A percentile compares a stretch with the other conserved stretches of the same genome.
phyloP scores from a whole-genome alignment of 92 coral and sea anemone species.

The Epizoanthus rinbou region DNA sequence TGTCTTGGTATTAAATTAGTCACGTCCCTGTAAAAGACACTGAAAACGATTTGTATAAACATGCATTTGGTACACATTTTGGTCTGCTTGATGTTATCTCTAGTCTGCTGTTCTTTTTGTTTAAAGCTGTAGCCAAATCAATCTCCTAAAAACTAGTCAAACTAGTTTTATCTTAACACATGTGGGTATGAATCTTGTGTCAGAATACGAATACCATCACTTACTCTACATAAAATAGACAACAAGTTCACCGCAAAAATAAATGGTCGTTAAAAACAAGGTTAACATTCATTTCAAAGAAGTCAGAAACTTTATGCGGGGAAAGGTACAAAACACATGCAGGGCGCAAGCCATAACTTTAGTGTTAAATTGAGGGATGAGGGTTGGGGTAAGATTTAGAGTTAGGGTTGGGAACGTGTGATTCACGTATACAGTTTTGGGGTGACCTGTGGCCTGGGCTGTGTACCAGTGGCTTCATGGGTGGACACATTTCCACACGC shows the following conservation, averaged over 20 bases:
- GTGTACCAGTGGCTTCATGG: too few relatives aligned
- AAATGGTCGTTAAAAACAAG: background rate
- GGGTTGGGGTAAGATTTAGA: too few relatives aligned
- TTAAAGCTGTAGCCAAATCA: background rate
- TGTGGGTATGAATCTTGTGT: background rate
- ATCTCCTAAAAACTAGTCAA: background rate
- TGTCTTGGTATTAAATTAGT: conserved; percentile 1
- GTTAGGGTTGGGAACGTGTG: too few relatives aligned
- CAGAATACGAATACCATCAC: background rate
- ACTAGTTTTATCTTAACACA: background rate
- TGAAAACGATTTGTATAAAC: background rate
- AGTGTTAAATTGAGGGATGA: too few relatives aligned
- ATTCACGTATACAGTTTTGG: too few relatives aligned
- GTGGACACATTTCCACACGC: conserved; percentile 57
- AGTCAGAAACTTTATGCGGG: background rate
- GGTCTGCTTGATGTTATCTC: background rate
- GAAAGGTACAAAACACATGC: too few relatives aligned
- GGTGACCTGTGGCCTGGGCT: too few relatives aligned
- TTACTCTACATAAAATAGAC: conserved; percentile 4
- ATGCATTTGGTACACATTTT: conserved; percentile 14
- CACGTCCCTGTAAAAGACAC: conserved; percentile 13
- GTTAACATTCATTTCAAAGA: background rate
- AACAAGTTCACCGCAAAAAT: background rate
- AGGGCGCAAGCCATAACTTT: too few relatives aligned
- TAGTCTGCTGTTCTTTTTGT: background rate